phyloP scores from a whole-genome alignment of 2,888 invertebrate genomes.

The Cremastinae sp. region DNA sequence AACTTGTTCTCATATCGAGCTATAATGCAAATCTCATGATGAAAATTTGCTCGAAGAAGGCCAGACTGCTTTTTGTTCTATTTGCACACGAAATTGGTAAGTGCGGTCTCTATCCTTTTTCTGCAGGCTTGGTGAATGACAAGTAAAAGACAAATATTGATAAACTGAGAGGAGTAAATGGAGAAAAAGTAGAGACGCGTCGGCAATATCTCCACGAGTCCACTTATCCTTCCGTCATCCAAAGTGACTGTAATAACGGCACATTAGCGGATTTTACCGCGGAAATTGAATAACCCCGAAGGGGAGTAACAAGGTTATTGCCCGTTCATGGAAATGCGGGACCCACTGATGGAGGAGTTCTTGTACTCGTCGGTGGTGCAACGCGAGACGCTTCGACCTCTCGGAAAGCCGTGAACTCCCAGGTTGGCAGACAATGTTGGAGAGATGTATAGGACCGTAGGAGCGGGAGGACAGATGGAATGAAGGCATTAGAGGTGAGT shows the following conservation, averaged over 20 bases:
- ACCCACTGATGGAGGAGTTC: not conserved
- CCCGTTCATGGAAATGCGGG: conserved; percentile 71
- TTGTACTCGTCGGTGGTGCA: conserved; percentile 4
- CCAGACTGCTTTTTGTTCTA: conserved; percentile 12
- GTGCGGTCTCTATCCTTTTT: conserved; percentile 19
- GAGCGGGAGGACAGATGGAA: conserved; percentile 69
- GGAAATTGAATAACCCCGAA: conserved; percentile 77
- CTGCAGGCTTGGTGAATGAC: not conserved
- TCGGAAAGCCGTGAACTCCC: conserved; percentile 30
- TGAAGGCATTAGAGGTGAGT: conserved; percentile 76
- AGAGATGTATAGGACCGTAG: conserved; percentile 43
- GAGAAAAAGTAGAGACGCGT: conserved; percentile 47
- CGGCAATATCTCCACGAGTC: conserved; percentile 40
- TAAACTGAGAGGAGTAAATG: not conserved
- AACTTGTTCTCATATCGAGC: conserved; percentile 45
- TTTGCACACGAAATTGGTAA: not conserved
- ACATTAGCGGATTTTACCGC: conserved; percentile 78
- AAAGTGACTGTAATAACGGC: conserved; percentile 74
- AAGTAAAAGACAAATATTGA: conserved; percentile 33
- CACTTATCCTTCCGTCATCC: conserved; percentile 34
- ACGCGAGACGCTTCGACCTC: conserved; percentile 18
- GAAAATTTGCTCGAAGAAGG: conserved; percentile 15
- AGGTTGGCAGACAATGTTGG: conserved; percentile 42
- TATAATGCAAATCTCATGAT: conserved; percentile 18
- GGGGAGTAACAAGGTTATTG: conserved; percentile 74